Percentiles rank a stretch among this genome's conserved stretches.
phyloP scores from a whole-genome alignment of 2,797 vertebrate genomes.

The Takifugu ocellatus region DNA sequence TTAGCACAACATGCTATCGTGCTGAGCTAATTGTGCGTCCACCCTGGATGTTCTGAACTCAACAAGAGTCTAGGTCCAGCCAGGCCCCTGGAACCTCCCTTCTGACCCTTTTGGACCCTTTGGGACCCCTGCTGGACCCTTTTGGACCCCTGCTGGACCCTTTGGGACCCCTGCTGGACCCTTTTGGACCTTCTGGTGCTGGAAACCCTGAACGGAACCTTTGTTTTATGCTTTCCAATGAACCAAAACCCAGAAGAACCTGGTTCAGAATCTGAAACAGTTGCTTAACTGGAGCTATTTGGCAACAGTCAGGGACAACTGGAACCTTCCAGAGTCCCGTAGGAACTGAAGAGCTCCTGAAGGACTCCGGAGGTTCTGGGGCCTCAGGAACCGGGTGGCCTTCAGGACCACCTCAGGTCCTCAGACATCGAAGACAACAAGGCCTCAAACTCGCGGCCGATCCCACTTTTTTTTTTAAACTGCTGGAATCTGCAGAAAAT shows the following conservation, averaged over 20 bases:
- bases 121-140: no score
- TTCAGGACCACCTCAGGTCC: not conserved
- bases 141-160: no score
- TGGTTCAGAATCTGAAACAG: no score
- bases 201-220: not conserved
- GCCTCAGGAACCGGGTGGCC: no score
- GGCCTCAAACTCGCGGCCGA: not conserved
- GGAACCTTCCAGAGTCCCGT: not conserved
- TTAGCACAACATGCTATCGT: not conserved
- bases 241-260: no score
- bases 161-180: no score
- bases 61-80: not conserved
- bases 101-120: no score
- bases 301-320: no score
- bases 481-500: slow-evolving; percentile 10
- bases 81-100: no score
- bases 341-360: not conserved
- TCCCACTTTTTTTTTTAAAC: not conserved
- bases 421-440: not conserved
- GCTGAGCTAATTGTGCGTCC: not conserved
- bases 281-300: no score
- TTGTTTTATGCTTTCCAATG: no score
- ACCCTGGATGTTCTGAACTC: not conserved
- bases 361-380: not conserved
- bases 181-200: no score